phyloP scores from a whole-genome alignment of 2,888 invertebrate species.

The Synanthedon tipuliformis region DNA sequence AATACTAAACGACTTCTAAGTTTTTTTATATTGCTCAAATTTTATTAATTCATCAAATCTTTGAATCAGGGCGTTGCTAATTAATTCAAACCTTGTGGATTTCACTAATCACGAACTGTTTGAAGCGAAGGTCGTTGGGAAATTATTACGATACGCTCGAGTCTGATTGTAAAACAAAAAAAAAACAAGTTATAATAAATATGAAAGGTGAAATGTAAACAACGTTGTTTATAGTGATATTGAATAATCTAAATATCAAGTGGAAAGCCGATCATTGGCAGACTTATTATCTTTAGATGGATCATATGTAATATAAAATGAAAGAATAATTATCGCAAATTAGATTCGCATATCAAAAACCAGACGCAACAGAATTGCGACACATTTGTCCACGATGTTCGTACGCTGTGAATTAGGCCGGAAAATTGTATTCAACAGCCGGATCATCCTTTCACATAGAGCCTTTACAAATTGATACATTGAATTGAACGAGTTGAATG shows the following conservation, averaged over 20 bases:
- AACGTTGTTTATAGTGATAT: background rate
- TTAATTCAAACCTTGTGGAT: constrained; percentile 8
- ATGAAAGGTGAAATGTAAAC: background rate
- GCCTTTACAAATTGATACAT: constrained; percentile 23
- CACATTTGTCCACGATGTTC: constrained; percentile 22
- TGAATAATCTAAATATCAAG: background rate
- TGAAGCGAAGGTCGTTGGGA: constrained; percentile 6
- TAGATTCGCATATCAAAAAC: constrained; percentile 27
- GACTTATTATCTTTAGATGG: background rate
- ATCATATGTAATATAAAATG: constrained; percentile 1
- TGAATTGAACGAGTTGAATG: constrained; percentile 12
- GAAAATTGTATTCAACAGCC: constrained; percentile 40
- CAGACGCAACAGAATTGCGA: constrained; percentile 36
- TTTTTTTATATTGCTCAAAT: background rate
- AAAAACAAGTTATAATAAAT: background rate
- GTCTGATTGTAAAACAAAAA: background rate
- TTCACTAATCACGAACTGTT: constrained; percentile 13
- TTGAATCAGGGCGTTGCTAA: constrained; percentile 3
- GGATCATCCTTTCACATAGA: constrained; percentile 46
- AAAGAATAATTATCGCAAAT: constrained; percentile 22
- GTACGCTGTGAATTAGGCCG: constrained; percentile 46
- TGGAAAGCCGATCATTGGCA: background rate
- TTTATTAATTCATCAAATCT: background rate
- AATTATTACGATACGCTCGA: constrained; percentile 1
- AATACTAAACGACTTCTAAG: background rate